Evolutionary conservation across 2,888 invertebrate species (phyloP).

Genomic region (Arrhopalites spinosus): DNA sequence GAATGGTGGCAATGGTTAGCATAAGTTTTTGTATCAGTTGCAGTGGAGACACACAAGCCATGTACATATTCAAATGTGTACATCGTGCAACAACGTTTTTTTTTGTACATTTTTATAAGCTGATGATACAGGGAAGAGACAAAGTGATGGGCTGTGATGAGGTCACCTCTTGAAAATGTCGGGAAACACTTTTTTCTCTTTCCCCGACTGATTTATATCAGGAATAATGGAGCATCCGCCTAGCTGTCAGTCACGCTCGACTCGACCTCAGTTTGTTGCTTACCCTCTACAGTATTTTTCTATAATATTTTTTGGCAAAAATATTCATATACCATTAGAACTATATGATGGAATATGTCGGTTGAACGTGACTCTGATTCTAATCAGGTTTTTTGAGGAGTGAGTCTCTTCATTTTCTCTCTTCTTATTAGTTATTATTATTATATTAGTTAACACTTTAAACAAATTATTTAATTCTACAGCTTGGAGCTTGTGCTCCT

Average conservation of each 20-base stretch:
- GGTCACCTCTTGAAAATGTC: conserved; percentile 23
- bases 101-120: background rate
- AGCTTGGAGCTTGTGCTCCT: background rate
- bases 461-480: background rate
- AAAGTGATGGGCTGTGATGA: conserved; percentile 14
- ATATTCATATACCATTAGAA: background rate
- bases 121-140: background rate
- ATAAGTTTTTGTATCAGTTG: too few species aligned
- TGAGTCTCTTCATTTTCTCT: conserved; percentile 9
- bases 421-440: background rate
- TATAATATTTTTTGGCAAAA: too few species aligned
- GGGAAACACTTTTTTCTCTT: conserved; percentile 8
- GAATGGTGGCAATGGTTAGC: too few species aligned
- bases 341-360: background rate
- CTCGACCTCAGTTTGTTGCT: background rate
- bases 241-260: conserved; percentile 4
- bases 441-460: background rate
- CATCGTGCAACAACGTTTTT: too few species aligned
- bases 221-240: conserved; percentile 9
- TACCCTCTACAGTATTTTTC: too few species aligned
- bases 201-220: conserved; percentile 23
- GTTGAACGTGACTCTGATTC: conserved; percentile 15
- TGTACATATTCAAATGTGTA: too few species aligned
- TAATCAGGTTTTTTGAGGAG: conserved; percentile 13
- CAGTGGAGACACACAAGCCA: too few species aligned